Base-by-base conservation (phyloP, 2,888 invertebrate species). In the Dasypogon diadema region DNA sequence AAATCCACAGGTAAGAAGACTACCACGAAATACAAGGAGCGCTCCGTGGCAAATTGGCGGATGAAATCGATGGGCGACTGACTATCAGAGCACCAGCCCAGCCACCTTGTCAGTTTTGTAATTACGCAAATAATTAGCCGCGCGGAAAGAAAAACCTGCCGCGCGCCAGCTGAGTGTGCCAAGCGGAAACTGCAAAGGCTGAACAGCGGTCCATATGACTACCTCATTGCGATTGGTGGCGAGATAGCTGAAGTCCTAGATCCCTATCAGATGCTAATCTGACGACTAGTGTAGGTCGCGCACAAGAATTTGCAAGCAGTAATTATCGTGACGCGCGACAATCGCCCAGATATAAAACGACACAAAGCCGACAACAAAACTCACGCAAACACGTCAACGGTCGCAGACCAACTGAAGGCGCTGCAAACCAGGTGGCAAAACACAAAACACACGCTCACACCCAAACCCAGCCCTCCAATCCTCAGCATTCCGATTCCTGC, bases 391-490 rank as follows among this genome's bases (percentile, higher is more conserved):
- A 82, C 84, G 83, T 81, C 85, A 85, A 85, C 85, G 84, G 85
- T 84, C 84, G 82, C 83, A 82, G 83, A 84, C 84, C 84, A 84
- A 86, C 85, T 86, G 83, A 86, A 81, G 78, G 77, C 78, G 22
- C 37, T 4, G 24, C 34, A 51, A 16, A 30, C 54, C 30, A 54
- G 30, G 8, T 79, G 80, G 79, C 58, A 37, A 54, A 76, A 42
- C 22, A 70, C 55, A 63, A 58, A 63, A 72, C 75, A 80, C 79
- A 80, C 79, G 80, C 80, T 76, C 79, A 80, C 81, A 82, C 80
- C 81, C 82, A 81, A 81, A 81, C 80, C 83, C 81, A 79, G 81
- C 81, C 77, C 77, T 77, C 70, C 46, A 18, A 10, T 14, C 46
- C 54, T 37, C 12, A 10, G 34, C 60, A 42, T 56, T 72, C 72